Evolutionary conservation across 1,140 invertebrate genomes (phyloP), one percentile per base, ranked within the genome.

Genomic region (Tetramorium parvispinum): DNA sequence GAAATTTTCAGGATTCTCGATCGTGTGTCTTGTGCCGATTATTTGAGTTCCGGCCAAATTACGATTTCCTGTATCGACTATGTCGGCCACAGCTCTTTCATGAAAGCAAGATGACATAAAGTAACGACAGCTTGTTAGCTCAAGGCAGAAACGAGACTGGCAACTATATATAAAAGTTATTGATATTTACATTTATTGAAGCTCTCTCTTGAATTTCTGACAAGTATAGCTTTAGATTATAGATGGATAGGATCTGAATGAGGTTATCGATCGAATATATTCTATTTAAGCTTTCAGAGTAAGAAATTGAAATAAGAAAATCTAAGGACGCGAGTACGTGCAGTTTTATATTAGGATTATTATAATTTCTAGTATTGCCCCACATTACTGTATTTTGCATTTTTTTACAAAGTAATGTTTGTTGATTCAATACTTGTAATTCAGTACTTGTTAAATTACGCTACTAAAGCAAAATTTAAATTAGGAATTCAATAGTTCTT

Each of bases 1-100:
- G 75, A 88, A 90, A 89, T 76, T 85, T 85, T 79, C 24, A 71
- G n/a, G 61, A 89, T 75, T 27, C 43, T 8, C n/a, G 82, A 55
- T 61, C 82, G 55, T 59, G 49, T 86, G 21, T 65, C 61, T 66
- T 73, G 13, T 27, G 21, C 21, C 82, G 88, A 89, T 89, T 83
- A 87, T 77, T 65, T 46, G 57, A 73, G 55, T 57, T 79, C 57
- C 21, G 70, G 77, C 76, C 51, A 79, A 87, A 89, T 89, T 57
- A 71, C 61, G 85, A 89, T 89, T 79, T 68, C 46, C 78, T 57
- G n/a, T 63, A 78, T 89, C 68, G 18, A 46, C 83, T 51, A 37
- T 65, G 53, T 32, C 68, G 40, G 40, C 40, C 78, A 49, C 21
- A 59, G 13, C 16, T 21, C 32, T 40, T 24, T 11, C 32, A n/a